Evolutionary conservation across 2,113 vertebrate species (phyloP), one percentile per base, ranked within the genome.

Genomic region (Holacanthus passer): DNA sequence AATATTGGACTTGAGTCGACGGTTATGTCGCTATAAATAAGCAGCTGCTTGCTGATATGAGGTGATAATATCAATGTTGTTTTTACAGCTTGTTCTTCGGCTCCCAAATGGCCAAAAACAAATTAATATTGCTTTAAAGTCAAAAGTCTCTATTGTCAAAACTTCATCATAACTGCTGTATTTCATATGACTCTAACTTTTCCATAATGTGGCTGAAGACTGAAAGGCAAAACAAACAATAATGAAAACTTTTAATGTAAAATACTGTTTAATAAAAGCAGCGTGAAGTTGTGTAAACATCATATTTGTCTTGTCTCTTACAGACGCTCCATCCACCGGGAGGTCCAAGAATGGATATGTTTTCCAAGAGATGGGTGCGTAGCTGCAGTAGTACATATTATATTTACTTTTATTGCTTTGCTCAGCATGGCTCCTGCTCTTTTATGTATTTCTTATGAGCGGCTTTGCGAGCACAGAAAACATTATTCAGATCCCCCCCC

Each of bases 291-390:
- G 50, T 58, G 16, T n/a, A 24, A 67, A 77, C 32, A 64, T 64
- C 16, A 16, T 22, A 12, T 84, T 56, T 84, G 8, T 76, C 11
- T 74, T 79, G 83, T 48, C 39, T 32, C n/a, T 53, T 8, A 24
- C 83, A 95, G 93, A 93, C 3, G 53, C 83, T 62, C 79, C 91
- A 66, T 87, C 95, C 62, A 87, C 93, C 59, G 89, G 92, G 8
- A 95, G 96, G 95, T 96, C 97, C 55, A 96, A 95, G 87, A 97
- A 97, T 94, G 96, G 96, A 87, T 96, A 95, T 89, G 95, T 95
- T 86, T 94, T 96, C 85, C 96, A 96, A 88, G 96, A 96, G 85
- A 95, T 95, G 88, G 96, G 96, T 96, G 73, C 1, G 86, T 87
- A 82, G 17, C 39, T 73, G 62, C 31, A 83, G 22, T 39, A 19